A percentile compares a stretch with the other conserved stretches of the same genome.
Conservation (phyloP, 2,113 vertebrate genomes). For the Spea multiplicata region DNA sequence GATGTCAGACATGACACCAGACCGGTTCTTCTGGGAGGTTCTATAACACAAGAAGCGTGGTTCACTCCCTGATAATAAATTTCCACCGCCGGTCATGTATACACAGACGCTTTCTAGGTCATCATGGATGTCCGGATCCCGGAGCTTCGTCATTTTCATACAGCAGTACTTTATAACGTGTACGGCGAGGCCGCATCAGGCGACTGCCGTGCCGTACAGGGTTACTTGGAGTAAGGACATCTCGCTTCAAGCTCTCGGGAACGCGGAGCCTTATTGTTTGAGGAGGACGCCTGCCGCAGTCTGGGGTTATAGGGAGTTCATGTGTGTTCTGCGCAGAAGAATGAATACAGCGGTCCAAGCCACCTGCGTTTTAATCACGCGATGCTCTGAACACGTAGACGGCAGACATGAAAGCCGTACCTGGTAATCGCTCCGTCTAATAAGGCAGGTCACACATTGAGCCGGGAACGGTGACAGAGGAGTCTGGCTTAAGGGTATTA, state of each 20-base stretch:
- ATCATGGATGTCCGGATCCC: no score
- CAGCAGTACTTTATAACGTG: no score
- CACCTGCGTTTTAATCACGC: constrained; percentile 27
- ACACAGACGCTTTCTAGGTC: no score
- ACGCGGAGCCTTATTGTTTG: not conserved
- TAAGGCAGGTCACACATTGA: constrained; percentile 10
- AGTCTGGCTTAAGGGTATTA: constrained; percentile 6
- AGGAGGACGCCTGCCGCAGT: not conserved
- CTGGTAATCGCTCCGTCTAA: constrained; percentile 29
- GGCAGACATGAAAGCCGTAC: not conserved
- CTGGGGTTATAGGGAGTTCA: not conserved
- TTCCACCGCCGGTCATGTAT: no score
- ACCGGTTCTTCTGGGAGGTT: no score
- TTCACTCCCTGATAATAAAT: no score
- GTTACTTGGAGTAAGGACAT: no score
- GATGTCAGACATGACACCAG: no score
- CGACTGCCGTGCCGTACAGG: no score
- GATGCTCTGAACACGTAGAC: not conserved
- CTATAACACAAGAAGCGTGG: no score
- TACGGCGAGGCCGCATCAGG: no score
- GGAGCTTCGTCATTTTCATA: no score
- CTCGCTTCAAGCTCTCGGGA: not conserved
- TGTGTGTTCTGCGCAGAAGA: not conserved
- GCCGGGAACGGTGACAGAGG: not conserved
- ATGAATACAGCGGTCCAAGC: not conserved